phyloP scores from a whole-genome alignment of 2,113 vertebrate genomes.

The Pachycephala philippinensis region DNA sequence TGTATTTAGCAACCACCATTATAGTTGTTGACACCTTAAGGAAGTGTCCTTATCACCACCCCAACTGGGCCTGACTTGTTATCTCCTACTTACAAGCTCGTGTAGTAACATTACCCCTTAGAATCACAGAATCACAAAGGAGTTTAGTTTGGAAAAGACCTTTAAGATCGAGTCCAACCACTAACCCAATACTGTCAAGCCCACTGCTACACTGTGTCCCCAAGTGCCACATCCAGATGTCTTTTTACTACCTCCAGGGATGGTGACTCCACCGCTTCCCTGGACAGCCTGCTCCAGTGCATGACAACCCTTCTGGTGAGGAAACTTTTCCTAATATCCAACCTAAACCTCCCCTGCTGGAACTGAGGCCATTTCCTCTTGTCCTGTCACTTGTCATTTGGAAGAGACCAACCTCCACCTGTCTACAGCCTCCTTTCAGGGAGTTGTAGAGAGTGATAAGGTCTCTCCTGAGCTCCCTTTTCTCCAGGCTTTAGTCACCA shows the following conservation, averaged over 20 bases:
- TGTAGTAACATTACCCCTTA: not conserved
- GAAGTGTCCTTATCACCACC: not conserved
- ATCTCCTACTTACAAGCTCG: not conserved
- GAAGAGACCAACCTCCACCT: not conserved
- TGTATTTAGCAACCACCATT: not conserved
- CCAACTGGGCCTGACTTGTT: not conserved
- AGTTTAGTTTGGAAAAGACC: rapidly evolving
- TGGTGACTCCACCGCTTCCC: not conserved
- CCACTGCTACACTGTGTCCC: not conserved
- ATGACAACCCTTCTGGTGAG: not conserved
- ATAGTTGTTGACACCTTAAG: not conserved
- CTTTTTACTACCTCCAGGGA: not conserved
- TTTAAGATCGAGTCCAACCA: not conserved
- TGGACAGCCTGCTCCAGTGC: not conserved
- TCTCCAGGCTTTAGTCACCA: not conserved
- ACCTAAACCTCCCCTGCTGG: not conserved
- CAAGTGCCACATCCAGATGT: not conserved
- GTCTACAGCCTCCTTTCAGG: not conserved
- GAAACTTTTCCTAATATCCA: not conserved
- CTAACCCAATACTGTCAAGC: not conserved
- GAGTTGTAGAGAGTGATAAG: rapidly evolving
- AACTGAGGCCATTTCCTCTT: not conserved
- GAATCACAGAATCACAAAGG: not conserved
- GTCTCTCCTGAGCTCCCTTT: not conserved
- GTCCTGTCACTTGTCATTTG: too few species aligned